Evolutionary conservation across 2,888 invertebrate species (phyloP), one percentile per base, ranked within the genome.

Genomic region (Tortricodes alternella): DNA sequence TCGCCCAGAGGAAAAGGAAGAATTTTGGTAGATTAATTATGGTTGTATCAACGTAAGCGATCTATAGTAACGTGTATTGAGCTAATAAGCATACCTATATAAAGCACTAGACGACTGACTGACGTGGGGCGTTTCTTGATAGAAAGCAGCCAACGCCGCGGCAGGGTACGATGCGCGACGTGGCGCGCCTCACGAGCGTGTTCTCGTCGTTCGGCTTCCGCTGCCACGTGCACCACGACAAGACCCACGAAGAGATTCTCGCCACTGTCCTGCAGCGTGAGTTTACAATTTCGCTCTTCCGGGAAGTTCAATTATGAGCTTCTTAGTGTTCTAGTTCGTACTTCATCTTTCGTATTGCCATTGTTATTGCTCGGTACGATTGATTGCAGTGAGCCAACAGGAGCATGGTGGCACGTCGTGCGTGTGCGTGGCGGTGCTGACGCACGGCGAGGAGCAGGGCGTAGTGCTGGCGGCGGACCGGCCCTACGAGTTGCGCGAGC

Each of bases 361-460:
- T 8, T 2, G 9, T 5, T 27, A 27, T 15, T 6, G 0, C 13
- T 13, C 13, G 27, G 8, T 9, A 16, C 5, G 37, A 27, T 3
- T n/a, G n/a, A n/a, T 68, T 66, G 52, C 67, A 85, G 85, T 84
- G 23, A 73, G 76, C 27, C 59, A 59, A 1, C 57, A 61, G 51
- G 80, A 83, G 38, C 85, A 86, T 62, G 67, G 62, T 1, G 58
- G 27, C 3, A 84, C 85, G 0, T 78, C 86, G 0, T 84, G 86
- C 41, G 35, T 88, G 9, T 80, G 76, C 38, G 61, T 87, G 16
- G 77, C 72, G 1, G 76, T 88, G 41, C 61, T 86, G 52, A 79
- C 84, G 0, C 86, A 86, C 35, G 86, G 85, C 0, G 72, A 71
- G n/a, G 65, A 64, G 9, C 62, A 64, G 0, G 83, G 78, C 0